Conservation (phyloP, 2,888 invertebrate genomes). For the Cantharis nigra region DNA sequence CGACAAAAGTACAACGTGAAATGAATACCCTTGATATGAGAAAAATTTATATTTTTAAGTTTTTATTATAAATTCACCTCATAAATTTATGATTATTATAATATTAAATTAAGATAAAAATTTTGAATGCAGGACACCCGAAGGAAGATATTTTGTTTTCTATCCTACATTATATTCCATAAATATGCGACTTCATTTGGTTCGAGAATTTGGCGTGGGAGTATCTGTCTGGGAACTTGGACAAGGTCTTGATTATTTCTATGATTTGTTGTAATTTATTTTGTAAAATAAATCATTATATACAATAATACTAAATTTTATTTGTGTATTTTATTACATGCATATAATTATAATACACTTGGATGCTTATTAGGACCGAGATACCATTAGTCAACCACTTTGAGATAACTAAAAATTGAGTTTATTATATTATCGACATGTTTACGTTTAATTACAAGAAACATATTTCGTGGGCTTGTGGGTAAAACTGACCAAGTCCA, state of each 20-base stretch:
- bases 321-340: background rate
- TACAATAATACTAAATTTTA: background rate
- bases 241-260: conserved; percentile 93
- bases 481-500: too few relatives aligned
- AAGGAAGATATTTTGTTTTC: conserved; percentile 78
- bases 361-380: background rate
- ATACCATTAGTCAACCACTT: too few relatives aligned
- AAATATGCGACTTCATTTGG: conserved; percentile 77
- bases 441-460: too few relatives aligned
- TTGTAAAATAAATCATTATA: background rate
- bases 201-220: conserved; percentile 78
- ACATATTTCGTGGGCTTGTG: too few relatives aligned
- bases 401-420: too few relatives aligned
- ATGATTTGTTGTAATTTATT: conserved; percentile 73
- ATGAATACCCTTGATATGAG: too few relatives aligned
- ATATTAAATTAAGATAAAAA: background rate
- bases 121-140: conserved; percentile 60
- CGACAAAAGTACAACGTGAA: too few relatives aligned
- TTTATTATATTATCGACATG: too few relatives aligned
- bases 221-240: conserved; percentile 96
- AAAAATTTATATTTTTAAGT: too few relatives aligned
- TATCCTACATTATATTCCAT: conserved; percentile 90
- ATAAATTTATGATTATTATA: too few relatives aligned
- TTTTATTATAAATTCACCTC: too few relatives aligned
- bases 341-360: background rate